Evolutionary conservation across 2,888 invertebrate species (phyloP), one percentile per base, ranked within the genome.

Genomic region (Andrena bucephala): DNA sequence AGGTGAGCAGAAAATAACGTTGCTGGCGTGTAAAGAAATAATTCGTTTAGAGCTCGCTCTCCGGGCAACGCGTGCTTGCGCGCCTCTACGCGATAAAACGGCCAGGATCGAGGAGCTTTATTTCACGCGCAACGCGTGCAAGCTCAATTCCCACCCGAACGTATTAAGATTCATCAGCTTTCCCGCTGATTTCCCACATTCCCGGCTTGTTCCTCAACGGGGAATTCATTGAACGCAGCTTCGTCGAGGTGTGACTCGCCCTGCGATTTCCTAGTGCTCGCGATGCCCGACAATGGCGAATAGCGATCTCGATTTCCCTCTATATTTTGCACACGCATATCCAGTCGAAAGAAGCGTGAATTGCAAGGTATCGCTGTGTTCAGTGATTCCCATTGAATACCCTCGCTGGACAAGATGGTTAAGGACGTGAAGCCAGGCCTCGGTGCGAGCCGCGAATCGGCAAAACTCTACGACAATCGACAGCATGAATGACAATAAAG

Each of bases 401-500:
- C 24, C 57, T 20, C 57, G 24, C 10, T 57, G 27, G 57, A 57
- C 57, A 57, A 57, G 57, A 27, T 57, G 57, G 57, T 27, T 57
- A 57, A 57, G 27, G 57, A 57, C 57, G 57, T 57, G 5, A 57
- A 8, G 42, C 42, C 63, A 27, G 42, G 42, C 63, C 42, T 42
- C 63, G 42, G 24, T 42, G 20, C 24, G 59, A 6, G n/a, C 59
- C 63, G 78, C 63, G 85, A 81, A 77, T 76, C 66, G 70, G 57
- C 77, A 67, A 57, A 54, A 74, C 57, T 50, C 69, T 36, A 62
- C 50, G 60, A 72, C 59, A 87, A 79, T 70, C 68, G 81, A 50
- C 48, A n/a, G 48, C 60, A 27, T 33, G 69, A 57, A 57, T 77
- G 78, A 87, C 87, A 84, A 84, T 87, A 85, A 83, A 52, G 67